phyloP scores from a whole-genome alignment of 2,888 invertebrate genomes.

The Quadriops clusia region DNA sequence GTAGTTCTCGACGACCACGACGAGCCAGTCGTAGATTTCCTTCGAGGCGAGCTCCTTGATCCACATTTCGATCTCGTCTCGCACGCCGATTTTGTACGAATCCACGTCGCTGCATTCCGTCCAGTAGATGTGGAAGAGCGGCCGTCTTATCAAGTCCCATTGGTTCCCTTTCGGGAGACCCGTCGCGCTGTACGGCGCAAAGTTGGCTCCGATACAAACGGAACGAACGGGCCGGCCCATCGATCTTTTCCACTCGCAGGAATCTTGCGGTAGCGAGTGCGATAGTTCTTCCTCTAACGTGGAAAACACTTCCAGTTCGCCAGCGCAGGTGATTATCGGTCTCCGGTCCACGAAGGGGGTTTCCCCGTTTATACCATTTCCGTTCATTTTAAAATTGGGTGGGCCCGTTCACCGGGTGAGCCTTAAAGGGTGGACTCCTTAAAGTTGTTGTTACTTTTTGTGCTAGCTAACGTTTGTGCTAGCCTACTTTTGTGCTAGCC shows the following conservation, averaged over 20 bases:
- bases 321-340: too few relatives aligned
- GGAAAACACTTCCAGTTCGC: constrained; percentile 74
- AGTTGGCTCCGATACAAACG: constrained; percentile 71
- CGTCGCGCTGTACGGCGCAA: constrained; percentile 66
- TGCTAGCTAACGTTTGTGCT: too few relatives aligned
- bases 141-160: constrained; percentile 72
- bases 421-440: too few relatives aligned
- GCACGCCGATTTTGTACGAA: constrained; percentile 73
- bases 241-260: constrained; percentile 85
- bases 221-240: constrained; percentile 76
- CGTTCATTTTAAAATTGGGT: too few relatives aligned
- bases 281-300: constrained; percentile 66
- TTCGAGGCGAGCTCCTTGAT: constrained; percentile 61
- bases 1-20: constrained; percentile 83
- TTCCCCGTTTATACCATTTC: too few relatives aligned
- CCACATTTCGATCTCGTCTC: constrained; percentile 86
- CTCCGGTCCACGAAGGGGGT: constrained; percentile 39
- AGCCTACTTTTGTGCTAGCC: too few relatives aligned
- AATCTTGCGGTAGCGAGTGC: constrained; percentile 73
- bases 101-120: constrained; percentile 91
- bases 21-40: constrained; percentile 83
- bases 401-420: too few relatives aligned
- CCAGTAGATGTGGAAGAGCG: constrained; percentile 90
- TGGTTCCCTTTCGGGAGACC: constrained; percentile 60
- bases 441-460: too few relatives aligned